These are phyloP conservation scores for Eclectus roratus DNA, from an alignment of 2,113 vertebrate genomes.

Conservation along the genomic window DNA sequence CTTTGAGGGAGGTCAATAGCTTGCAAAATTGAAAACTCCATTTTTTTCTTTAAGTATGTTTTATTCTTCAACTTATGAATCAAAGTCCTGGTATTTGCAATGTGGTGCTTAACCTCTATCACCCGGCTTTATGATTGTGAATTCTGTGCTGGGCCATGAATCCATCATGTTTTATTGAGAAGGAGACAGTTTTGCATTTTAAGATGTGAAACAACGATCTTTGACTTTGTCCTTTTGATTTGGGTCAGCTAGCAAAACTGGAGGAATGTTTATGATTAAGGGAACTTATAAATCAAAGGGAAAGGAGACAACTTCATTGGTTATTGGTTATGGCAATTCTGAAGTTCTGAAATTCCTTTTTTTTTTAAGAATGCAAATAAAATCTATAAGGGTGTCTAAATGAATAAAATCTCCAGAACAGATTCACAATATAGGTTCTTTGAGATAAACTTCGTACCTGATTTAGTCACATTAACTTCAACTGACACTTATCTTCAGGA, in stretches of 20 bases:
- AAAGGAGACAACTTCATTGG: slow-evolving; percentile 3
- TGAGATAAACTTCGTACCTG: background rate
- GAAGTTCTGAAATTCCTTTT: background rate
- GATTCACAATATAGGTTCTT: background rate
- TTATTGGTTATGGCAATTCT: slow-evolving; percentile 9
- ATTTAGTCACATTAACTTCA: background rate
- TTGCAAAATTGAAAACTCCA: background rate
- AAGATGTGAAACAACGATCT: slow-evolving; percentile 53
- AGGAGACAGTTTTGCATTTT: slow-evolving; percentile 54
- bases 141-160: slow-evolving; percentile 47
- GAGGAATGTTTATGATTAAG: slow-evolving; percentile 62
- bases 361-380: background rate
- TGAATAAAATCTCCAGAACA: background rate
- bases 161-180: slow-evolving; percentile 64
- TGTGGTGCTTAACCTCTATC: slow-evolving; percentile 58
- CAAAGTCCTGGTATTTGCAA: slow-evolving; percentile 32
- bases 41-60: slow-evolving; percentile 21
- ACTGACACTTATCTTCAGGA: background rate
- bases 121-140: slow-evolving; percentile 40
- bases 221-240: slow-evolving; percentile 65
- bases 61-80: slow-evolving; percentile 24
- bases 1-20: slow-evolving; percentile 12
- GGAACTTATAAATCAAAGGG: slow-evolving; percentile 56
- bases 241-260: slow-evolving; percentile 53
- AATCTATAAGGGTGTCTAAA: background rate